These are phyloP conservation scores for Carcharodon carcharias DNA, from an alignment of 2,797 vertebrate genomes.

Conservation along the genomic window DNA sequence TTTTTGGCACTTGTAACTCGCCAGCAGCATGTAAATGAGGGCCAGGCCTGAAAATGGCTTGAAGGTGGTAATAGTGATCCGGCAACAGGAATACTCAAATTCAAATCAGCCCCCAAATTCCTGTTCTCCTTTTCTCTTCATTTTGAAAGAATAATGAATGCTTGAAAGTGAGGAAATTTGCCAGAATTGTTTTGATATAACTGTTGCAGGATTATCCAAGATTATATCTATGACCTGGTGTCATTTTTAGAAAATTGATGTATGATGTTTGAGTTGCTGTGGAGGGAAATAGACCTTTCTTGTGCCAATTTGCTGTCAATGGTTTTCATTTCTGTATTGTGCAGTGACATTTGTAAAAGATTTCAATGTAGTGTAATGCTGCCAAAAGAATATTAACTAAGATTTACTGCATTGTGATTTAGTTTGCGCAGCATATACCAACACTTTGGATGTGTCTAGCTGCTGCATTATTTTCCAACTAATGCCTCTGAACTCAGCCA, in stretches of 20 bases:
- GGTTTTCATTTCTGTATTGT: conserved; percentile 23
- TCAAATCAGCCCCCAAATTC: too few relatives aligned
- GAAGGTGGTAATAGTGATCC: background rate
- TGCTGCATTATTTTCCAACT: background rate
- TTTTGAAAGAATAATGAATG: background rate
- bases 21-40: background rate
- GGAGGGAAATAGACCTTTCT: background rate
- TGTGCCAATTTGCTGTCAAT: background rate
- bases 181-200: conserved; percentile 8
- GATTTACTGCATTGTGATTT: background rate
- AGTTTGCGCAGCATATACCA: background rate
- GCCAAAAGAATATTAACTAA: conserved; percentile 7
- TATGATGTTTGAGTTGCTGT: background rate
- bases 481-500: background rate
- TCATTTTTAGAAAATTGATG: conserved; percentile 17
- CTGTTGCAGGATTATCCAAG: background rate
- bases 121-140: background rate
- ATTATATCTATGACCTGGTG: background rate
- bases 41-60: background rate
- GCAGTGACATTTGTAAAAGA: conserved; percentile 27
- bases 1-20: background rate
- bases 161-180: background rate
- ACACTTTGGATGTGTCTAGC: background rate
- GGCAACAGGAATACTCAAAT: background rate
- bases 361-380: background rate